Percentiles rank a stretch among this genome's conserved stretches.
These are phyloP conservation scores for Pteropus rufus DNA, from an alignment of 2,797 vertebrate species.

Conservation along the genomic window DNA sequence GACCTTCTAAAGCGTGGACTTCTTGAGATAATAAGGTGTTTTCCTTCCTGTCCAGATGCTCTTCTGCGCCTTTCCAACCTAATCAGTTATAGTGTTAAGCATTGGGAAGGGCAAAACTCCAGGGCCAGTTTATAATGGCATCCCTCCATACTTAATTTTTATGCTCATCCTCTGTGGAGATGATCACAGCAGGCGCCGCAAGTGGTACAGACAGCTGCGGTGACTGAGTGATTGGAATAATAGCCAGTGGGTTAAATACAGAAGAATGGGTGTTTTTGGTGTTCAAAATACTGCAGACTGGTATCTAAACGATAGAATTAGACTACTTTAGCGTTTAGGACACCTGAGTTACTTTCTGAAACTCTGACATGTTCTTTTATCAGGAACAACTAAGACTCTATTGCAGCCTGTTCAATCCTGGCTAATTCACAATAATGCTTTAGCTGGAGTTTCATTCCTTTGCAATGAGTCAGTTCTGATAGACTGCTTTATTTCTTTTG, in stretches of 20 bases:
- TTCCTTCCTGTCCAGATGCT: neutral
- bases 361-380: neutral
- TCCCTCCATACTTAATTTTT: neutral
- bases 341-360: neutral
- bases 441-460: neutral
- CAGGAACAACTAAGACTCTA: neutral
- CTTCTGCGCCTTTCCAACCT: neutral
- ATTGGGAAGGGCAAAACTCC: neutral
- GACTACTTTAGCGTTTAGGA: neutral
- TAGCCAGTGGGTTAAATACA: neutral
- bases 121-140: neutral
- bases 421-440: neutral
- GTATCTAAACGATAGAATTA: neutral
- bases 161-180: neutral
- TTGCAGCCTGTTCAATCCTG: neutral
- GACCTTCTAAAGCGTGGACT: neutral
- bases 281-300: neutral
- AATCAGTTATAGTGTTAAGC: neutral
- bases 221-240: neutral
- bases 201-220: neutral
- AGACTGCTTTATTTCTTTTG: neutral
- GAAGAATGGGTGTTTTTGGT: neutral
- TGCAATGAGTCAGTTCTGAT: neutral
- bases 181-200: neutral
- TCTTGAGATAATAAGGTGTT: neutral